Evolutionary conservation across 64 coral and sea anemone species (phyloP).

Genomic region (Dendronephthya gigantea): DNA sequence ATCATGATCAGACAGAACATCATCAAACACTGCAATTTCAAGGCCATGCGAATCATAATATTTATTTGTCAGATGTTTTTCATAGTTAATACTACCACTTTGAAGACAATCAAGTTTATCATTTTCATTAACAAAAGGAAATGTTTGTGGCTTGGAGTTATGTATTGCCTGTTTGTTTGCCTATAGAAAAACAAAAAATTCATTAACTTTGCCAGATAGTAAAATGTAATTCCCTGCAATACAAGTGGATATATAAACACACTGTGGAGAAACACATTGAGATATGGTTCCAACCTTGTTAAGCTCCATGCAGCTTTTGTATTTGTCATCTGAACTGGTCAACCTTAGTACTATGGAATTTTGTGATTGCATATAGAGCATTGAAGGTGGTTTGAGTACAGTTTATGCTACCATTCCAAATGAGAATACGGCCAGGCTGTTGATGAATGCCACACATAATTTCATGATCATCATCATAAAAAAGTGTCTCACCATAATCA

Average conservation of each 20-base stretch:
- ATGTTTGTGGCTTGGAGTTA: background rate
- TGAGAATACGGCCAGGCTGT: slow-evolving; percentile 46
- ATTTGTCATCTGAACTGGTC: slow-evolving; percentile 40
- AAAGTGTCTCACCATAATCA: slow-evolving; percentile 89
- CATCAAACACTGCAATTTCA: slow-evolving; percentile 86
- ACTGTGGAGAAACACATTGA: too few relatives aligned
- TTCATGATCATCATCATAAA: slow-evolving; percentile 59
- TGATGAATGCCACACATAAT: slow-evolving; percentile 62
- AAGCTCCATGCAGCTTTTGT: background rate
- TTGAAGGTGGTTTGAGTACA: slow-evolving; percentile 73
- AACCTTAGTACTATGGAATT: slow-evolving; percentile 52
- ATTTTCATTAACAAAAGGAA: background rate
- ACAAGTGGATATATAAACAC: background rate
- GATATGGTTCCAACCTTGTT: background rate
- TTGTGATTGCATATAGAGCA: slow-evolving; percentile 54
- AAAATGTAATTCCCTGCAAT: too few relatives aligned
- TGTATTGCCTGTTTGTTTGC: background rate
- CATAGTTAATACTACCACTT: slow-evolving; percentile 3
- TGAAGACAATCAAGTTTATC: background rate
- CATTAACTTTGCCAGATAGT: too few relatives aligned
- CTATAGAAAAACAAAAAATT: background rate
- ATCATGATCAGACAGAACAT: slow-evolving; percentile 39
- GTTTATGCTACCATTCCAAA: slow-evolving; percentile 68
- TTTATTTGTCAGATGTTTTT: slow-evolving; percentile 48
- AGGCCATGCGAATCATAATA: slow-evolving; percentile 64